Base-by-base conservation (phyloP, 1,140 invertebrate species). In the Temnothorax longispinosus region DNA sequence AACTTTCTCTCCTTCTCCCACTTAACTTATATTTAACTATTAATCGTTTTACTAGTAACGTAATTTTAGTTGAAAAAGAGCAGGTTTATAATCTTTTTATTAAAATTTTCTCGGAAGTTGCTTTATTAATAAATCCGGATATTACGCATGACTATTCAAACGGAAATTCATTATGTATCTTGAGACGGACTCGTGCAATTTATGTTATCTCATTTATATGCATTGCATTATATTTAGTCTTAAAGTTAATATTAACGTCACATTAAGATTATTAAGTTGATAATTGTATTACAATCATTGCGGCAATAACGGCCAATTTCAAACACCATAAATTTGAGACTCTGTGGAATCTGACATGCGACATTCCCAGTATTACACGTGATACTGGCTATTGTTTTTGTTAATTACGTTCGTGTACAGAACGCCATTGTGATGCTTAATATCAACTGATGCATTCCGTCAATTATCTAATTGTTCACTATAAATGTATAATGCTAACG, bases 391-490 rank as follows among this genome's bases (percentile, higher is more conserved):
- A 65, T 65, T 80, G 76, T 71, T 47, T 81, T 71, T 81, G 47
- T 38, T 56, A 69, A 81, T 81, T 81, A 41, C 50, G 7, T 41
- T 67, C 35, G 32, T 21, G 38, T 41, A 11, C 21, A 41, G 64
- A 56, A 54, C 3, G n/a, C 27, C 32, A 62, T 67, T 50, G 6
- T 27, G n/a, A n/a, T n/a, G 21, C 27, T 21, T 21, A 69, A 82
- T 81, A 44, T 5, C 52, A 71, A 58, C 32, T 54, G 38, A 56
- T 41, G 11, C 50, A 58, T 56, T 81, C 11, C 13, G 38, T 47
- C 38, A 74, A 60, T 72, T 82, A 44, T 72, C 27, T 50, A 71
- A 81, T 58, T 71, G 21, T 52, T 69, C n/a, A 75, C 4, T 82
- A 56, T 21, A 82, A 81, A 71, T 54, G 3, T 58, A 41, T 62